Evolutionary conservation across 2,113 vertebrate genomes (phyloP).

Genomic region (Phaetusa simplex): DNA sequence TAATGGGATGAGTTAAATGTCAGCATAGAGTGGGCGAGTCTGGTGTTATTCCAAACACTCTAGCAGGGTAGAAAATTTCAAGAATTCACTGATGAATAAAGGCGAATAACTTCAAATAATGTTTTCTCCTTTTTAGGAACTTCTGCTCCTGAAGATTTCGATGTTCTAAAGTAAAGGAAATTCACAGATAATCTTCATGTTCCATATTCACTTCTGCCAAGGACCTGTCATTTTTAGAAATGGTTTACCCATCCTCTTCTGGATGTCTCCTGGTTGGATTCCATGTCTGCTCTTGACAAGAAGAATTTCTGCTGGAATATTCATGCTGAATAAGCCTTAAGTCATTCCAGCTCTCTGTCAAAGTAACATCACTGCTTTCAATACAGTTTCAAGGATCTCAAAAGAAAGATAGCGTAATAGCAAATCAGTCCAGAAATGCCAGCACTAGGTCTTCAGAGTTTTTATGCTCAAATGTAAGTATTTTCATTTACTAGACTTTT

Average conservation of each 20-base stretch:
- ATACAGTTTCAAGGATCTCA: neutral
- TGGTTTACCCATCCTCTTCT: neutral
- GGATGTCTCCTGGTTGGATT: neutral
- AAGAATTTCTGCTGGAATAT: neutral
- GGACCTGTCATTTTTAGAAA: neutral
- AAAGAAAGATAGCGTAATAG: neutral
- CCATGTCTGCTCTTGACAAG: neutral
- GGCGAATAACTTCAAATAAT: neutral
- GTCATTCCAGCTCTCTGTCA: neutral
- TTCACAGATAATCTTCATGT: neutral
- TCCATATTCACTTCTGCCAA: neutral
- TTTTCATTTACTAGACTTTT: neutral
- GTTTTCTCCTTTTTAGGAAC: neutral
- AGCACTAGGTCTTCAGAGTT: neutral
- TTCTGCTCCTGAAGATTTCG: neutral
- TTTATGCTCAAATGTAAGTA: neutral
- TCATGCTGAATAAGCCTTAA: neutral
- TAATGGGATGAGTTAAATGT: constrained; percentile 59
- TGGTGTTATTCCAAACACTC: constrained; percentile 50
- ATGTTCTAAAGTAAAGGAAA: neutral
- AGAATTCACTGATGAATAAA: constrained; percentile 5
- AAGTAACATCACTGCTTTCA: neutral
- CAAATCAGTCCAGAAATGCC: neutral
- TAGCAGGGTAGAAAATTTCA: neutral
- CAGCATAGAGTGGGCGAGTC: constrained; percentile 49